Percentiles rank a stretch among this genome's conserved stretches.
Conservation (phyloP, 92 coral and sea anemone species). For the Epizoanthus fatuus region DNA sequence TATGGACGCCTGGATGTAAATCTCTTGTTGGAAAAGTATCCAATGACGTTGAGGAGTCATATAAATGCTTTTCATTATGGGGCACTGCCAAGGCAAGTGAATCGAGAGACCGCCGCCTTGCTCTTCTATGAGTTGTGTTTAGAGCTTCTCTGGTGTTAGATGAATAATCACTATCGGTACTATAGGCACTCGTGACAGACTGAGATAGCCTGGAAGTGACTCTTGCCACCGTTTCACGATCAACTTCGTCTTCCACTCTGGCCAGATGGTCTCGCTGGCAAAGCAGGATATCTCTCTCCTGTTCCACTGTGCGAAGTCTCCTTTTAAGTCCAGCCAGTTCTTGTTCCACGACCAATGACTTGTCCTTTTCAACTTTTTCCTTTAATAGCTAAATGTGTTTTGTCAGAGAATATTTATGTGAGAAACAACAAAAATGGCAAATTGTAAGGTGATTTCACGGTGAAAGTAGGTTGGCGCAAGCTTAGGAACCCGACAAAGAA, state of each 20-base stretch:
- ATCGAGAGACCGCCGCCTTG: background rate
- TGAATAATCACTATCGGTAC: background rate
- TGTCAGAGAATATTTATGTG: background rate
- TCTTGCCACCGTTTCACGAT: background rate
- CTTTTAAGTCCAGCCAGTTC: slow-evolving; percentile 72
- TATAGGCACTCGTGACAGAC: background rate
- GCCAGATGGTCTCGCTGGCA: slow-evolving; percentile 70
- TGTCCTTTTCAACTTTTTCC: slow-evolving; percentile 69
- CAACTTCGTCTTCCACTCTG: slow-evolving; percentile 39
- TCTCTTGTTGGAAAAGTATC: slow-evolving; percentile 19
- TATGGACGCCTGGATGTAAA: background rate
- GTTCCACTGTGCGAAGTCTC: slow-evolving; percentile 71
- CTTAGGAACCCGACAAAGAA: too few species aligned
- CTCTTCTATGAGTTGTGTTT: background rate
- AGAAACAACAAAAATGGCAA: background rate
- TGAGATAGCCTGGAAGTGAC: background rate
- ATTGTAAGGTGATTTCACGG: too few species aligned
- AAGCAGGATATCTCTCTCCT: slow-evolving; percentile 63
- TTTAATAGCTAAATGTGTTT: slow-evolving; percentile 61
- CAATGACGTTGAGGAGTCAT: background rate
- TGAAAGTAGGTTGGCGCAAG: too few species aligned
- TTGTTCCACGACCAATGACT: slow-evolving; percentile 59
- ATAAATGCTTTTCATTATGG: background rate
- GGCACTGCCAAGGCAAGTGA: background rate
- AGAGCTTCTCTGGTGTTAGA: background rate